A percentile compares a stretch with the other conserved stretches of the same genome.
These are phyloP conservation scores for Glareola pratincola DNA, from an alignment of 2,113 vertebrate species.

Conservation along the genomic window DNA sequence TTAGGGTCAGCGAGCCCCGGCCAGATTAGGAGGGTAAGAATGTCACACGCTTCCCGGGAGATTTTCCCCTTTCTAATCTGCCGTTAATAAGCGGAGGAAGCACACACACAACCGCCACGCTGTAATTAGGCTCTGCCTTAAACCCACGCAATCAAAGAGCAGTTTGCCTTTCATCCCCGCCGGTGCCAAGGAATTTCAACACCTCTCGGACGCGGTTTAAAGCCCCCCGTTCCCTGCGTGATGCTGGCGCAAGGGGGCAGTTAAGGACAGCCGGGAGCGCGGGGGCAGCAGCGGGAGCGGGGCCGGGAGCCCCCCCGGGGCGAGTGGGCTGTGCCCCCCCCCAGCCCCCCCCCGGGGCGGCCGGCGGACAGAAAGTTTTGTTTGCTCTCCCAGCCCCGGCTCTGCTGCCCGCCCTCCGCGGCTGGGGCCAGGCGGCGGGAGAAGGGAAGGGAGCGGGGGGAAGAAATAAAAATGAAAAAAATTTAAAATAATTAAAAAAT, in stretches of 20 bases:
- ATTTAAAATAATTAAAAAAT: background rate
- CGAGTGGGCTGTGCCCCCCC: background rate
- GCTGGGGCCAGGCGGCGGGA: background rate
- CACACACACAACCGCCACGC: background rate
- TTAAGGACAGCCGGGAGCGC: conserved; percentile 5
- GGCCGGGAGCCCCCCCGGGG: background rate
- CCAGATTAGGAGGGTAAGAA: background rate
- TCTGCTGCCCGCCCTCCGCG: background rate
- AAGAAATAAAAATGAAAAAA: background rate
- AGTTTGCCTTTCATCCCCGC: background rate
- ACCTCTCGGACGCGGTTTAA: background rate
- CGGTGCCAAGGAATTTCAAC: background rate
- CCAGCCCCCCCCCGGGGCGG: no score
- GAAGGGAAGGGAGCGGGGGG: background rate
- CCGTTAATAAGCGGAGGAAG: conserved; percentile 12
- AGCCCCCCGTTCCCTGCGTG: background rate
- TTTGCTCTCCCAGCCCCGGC: background rate
- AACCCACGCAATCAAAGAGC: background rate
- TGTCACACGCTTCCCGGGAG: conserved; percentile 30
- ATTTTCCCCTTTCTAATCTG: conserved; percentile 1
- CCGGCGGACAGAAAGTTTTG: background rate
- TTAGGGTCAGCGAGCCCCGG: background rate
- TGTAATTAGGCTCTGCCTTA: background rate
- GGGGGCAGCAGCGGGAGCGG: background rate
- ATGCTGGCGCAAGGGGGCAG: conserved; percentile 50